These are phyloP conservation scores for Stegodyphus dumicola DNA, from an alignment of 1,140 invertebrate genomes.

Conservation along the genomic window DNA sequence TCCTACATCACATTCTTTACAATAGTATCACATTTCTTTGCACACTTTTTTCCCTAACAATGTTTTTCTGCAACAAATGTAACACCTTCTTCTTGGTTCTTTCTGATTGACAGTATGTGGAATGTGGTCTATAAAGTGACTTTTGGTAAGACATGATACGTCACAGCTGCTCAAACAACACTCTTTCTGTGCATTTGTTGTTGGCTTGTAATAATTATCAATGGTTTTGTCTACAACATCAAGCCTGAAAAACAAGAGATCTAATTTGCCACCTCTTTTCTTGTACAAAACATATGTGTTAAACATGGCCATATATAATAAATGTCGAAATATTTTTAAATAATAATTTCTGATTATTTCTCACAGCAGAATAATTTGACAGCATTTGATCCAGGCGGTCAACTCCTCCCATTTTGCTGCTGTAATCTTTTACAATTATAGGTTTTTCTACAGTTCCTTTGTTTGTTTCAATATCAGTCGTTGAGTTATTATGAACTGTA, in stretches of 20 bases:
- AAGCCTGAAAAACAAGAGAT: neutral
- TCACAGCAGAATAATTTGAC: neutral
- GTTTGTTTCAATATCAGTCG: neutral
- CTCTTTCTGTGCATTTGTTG: neutral
- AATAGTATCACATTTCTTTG: neutral
- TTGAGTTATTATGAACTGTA: neutral
- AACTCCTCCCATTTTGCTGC: neutral
- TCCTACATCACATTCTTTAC: constrained; percentile 13
- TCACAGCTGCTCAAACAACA: neutral
- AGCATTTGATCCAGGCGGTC: too few relatives aligned
- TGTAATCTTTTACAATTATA: neutral
- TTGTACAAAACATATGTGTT: neutral
- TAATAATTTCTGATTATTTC: neutral
- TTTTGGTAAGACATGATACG: neutral
- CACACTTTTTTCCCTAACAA: neutral
- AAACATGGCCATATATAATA: neutral
- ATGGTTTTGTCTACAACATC: neutral
- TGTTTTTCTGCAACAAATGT: constrained; percentile 6
- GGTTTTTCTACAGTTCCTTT: neutral
- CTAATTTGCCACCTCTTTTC: neutral
- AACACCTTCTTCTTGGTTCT: constrained; percentile 4
- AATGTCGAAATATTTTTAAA: constrained; percentile 11
- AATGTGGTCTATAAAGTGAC: neutral
- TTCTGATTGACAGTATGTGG: neutral
- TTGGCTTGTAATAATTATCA: neutral